These are phyloP conservation scores for Calameuta pallipes DNA, from an alignment of 2,888 invertebrate genomes.

Conservation along the genomic window DNA sequence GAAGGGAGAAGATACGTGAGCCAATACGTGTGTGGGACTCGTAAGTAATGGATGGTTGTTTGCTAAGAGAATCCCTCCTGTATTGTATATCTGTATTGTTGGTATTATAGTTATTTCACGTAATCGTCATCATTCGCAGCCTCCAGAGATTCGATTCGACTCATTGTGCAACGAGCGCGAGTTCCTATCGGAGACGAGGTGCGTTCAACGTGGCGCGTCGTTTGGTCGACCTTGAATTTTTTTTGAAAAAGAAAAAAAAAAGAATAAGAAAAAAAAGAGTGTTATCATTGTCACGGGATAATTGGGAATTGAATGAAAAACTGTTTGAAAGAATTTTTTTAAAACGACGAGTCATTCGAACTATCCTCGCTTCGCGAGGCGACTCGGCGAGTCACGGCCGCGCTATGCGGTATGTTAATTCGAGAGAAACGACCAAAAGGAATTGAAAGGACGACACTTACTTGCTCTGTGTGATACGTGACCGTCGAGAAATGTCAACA, in stretches of 20 bases:
- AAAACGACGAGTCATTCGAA: neutral
- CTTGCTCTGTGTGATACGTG: slow-evolving; percentile 6
- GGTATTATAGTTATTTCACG: neutral
- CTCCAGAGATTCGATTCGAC: neutral
- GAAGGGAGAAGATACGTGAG: neutral
- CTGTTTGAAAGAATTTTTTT: neutral
- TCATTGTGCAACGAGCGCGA: too few species aligned
- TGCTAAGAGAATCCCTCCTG: neutral
- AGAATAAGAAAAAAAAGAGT: neutral
- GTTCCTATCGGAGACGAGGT: neutral
- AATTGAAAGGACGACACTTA: neutral
- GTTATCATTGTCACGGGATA: neutral
- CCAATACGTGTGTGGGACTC: neutral
- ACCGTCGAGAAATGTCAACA: slow-evolving; percentile 30
- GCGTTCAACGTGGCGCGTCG: neutral
- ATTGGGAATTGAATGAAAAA: neutral
- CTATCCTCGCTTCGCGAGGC: neutral
- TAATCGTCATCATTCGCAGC: neutral
- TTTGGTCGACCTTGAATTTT: neutral
- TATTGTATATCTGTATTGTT: neutral
- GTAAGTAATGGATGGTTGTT: neutral
- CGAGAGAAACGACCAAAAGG: neutral
- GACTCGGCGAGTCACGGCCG: neutral
- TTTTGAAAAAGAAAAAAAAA: neutral
- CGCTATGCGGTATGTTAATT: neutral